A percentile compares a stretch with the other conserved stretches of the same genome.
phyloP scores from a whole-genome alignment of 2,113 vertebrate genomes.

The Pyxicephalus adspersus region DNA sequence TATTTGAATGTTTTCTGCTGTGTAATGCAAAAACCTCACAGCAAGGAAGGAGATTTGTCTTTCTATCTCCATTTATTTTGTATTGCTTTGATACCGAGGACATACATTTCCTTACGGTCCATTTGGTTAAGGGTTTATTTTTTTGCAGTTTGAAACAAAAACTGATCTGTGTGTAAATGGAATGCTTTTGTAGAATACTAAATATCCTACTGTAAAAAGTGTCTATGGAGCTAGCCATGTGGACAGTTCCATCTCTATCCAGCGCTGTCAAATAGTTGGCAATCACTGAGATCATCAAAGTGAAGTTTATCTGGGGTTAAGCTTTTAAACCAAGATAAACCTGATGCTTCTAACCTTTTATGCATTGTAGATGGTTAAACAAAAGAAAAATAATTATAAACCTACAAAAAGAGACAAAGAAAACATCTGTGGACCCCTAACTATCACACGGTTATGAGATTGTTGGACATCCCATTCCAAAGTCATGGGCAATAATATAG shows the following conservation, averaged over 20 bases:
- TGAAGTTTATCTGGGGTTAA: not conserved
- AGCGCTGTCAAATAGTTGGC: constrained; percentile 14
- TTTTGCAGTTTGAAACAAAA: constrained; percentile 29
- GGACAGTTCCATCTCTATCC: constrained; percentile 35
- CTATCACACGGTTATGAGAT: too few relatives aligned
- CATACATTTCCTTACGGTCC: constrained; percentile 43
- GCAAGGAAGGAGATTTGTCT: constrained; percentile 16
- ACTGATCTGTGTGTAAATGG: not conserved
- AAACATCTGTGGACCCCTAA: too few relatives aligned
- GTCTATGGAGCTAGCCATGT: not conserved
- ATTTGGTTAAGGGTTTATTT: constrained; percentile 47
- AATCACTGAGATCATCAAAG: not conserved
- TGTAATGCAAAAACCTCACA: constrained; percentile 48
- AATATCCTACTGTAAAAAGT: not conserved
- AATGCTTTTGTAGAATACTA: constrained; percentile 2
- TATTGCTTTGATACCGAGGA: constrained; percentile 43
- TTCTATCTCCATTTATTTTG: constrained; percentile 27
- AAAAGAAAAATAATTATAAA: constrained; percentile 6
- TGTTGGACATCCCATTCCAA: too few relatives aligned
- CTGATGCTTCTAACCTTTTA: not conserved
- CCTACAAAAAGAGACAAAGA: too few relatives aligned
- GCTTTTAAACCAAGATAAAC: not conserved
- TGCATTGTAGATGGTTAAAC: not conserved
- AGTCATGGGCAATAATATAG: too few relatives aligned
- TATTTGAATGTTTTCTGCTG: constrained; percentile 49